A percentile compares a stretch with the other conserved stretches of the same genome.
Evolutionary conservation across 2,888 invertebrate genomes (phyloP).

Genomic region (Hirtodrosophila duncani): DNA sequence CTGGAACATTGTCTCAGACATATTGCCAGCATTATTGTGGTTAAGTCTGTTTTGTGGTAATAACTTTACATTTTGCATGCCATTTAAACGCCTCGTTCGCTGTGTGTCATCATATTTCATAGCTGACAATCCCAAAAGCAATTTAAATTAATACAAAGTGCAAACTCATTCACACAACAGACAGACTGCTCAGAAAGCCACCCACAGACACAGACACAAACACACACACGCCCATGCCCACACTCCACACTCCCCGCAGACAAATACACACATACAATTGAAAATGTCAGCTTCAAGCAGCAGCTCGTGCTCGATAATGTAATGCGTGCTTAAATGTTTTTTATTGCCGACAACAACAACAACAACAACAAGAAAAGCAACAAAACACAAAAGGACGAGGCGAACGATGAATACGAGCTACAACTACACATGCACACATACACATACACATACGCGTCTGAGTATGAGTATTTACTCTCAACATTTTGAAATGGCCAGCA

Average conservation of each 20-base stretch:
- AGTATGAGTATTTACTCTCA: constrained; percentile 31
- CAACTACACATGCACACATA: constrained; percentile 16
- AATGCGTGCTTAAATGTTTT: constrained; percentile 72
- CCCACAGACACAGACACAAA: constrained; percentile 13
- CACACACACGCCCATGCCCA: constrained; percentile 11
- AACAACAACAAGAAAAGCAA: constrained; percentile 24
- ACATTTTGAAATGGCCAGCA: constrained; percentile 42
- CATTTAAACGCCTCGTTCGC: constrained; percentile 39
- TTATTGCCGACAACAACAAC: constrained; percentile 52
- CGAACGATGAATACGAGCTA: constrained; percentile 17
- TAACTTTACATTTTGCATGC: constrained; percentile 41
- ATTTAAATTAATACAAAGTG: constrained; percentile 69
- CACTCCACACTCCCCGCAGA: constrained; percentile 24
- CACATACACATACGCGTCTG: not conserved
- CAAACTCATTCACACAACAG: constrained; percentile 42
- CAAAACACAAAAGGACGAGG: constrained; percentile 13
- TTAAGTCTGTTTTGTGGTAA: constrained; percentile 32
- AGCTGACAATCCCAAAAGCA: constrained; percentile 61
- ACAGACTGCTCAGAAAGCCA: constrained; percentile 5
- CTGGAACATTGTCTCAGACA: not conserved
- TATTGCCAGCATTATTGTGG: constrained; percentile 7
- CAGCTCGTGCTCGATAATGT: constrained; percentile 63
- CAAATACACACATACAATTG: too few species aligned
- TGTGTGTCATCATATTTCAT: constrained; percentile 56
- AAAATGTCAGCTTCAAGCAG: constrained; percentile 63